Evolutionary conservation across 1,140 invertebrate species (phyloP).

Genomic region (Druon quercuslanigerum): DNA sequence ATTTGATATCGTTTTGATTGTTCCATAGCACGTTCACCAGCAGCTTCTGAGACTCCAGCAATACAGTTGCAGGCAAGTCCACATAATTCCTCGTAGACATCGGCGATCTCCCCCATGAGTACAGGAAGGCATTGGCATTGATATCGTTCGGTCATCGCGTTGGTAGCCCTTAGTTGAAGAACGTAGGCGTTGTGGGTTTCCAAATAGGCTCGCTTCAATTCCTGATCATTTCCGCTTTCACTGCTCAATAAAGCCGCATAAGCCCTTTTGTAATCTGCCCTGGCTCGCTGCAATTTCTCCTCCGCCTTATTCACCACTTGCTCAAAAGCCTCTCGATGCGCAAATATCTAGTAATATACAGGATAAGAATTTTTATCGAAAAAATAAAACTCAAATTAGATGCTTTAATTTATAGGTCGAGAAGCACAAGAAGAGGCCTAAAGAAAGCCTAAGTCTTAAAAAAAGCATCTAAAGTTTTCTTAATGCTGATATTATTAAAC

Average conservation of each 20-base stretch:
- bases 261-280: conserved; percentile 90
- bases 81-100: conserved; percentile 70
- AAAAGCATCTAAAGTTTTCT: too few relatives aligned
- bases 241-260: conserved; percentile 83
- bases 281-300: conserved; percentile 83
- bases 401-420: too few relatives aligned
- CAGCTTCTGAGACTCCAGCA: conserved; percentile 64
- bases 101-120: conserved; percentile 66
- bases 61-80: conserved; percentile 66
- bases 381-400: neutral
- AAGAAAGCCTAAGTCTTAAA: too few relatives aligned
- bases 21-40: conserved; percentile 61
- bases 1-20: conserved; percentile 66
- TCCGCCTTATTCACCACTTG: conserved; percentile 92
- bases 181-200: conserved; percentile 96
- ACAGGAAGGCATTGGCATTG: conserved; percentile 67
- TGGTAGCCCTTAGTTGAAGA: conserved; percentile 93
- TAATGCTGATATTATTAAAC: too few relatives aligned
- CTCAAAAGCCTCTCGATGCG: conserved; percentile 93
- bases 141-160: conserved; percentile 87
- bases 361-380: conserved; percentile 8
- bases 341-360: conserved; percentile 79
- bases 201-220: conserved; percentile 85
- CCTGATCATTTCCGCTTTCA: conserved; percentile 70
- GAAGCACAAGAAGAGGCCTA: too few relatives aligned